Evolutionary conservation across 2,113 vertebrate genomes (phyloP).

Genomic region (Plecotus auritus): DNA sequence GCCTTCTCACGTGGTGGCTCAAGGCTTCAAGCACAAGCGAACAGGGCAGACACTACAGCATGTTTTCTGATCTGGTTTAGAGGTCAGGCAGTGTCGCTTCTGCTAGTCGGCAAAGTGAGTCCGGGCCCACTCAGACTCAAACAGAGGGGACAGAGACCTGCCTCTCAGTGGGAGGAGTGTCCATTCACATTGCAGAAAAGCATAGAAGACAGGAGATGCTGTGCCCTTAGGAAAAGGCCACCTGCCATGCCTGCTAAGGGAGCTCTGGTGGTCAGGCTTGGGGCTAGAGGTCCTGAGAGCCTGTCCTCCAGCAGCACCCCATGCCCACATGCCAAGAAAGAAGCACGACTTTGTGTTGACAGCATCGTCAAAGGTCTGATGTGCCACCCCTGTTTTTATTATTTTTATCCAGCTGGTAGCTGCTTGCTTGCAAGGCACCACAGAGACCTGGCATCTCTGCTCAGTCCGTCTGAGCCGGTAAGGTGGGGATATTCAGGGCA

Average conservation of each 20-base stretch:
- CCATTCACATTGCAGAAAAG: background rate
- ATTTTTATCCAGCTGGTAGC: background rate
- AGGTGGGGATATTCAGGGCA: background rate
- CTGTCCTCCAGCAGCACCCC: background rate
- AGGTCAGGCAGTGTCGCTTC: background rate
- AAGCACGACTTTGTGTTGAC: background rate
- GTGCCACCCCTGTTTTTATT: background rate
- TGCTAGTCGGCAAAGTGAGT: background rate
- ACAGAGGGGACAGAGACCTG: background rate
- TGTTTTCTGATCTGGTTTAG: background rate
- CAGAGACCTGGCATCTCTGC: background rate
- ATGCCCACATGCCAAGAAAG: background rate
- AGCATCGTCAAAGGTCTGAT: background rate
- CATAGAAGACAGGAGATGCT: background rate
- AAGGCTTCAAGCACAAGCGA: background rate
- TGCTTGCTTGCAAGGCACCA: background rate
- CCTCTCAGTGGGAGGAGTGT: background rate
- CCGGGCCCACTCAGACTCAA: background rate
- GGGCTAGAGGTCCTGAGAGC: background rate
- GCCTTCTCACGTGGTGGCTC: background rate
- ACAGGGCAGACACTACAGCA: background rate
- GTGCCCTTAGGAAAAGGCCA: background rate
- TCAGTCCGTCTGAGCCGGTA: background rate
- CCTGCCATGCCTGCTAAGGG: background rate
- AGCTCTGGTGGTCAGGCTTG: background rate